These are phyloP conservation scores for Chaetops frenatus DNA, from an alignment of 2,113 vertebrate species.

Conservation along the genomic window DNA sequence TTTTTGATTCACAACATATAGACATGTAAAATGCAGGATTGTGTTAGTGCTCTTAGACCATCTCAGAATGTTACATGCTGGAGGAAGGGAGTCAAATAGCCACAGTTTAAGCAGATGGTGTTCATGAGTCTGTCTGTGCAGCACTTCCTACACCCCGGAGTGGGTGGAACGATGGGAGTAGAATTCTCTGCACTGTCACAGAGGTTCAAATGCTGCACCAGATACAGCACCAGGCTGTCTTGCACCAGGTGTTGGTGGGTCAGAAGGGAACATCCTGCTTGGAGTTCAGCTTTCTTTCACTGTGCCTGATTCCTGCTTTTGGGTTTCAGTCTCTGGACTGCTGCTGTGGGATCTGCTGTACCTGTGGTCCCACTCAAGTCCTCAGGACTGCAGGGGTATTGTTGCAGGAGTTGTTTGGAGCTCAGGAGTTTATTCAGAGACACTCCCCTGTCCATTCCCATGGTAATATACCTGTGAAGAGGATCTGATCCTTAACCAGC, in stretches of 20 bases:
- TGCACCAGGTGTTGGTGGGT: neutral
- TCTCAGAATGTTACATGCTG: neutral
- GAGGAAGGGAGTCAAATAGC: neutral
- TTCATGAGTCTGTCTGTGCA: constrained; percentile 21
- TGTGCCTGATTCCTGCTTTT: neutral
- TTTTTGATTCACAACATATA: neutral
- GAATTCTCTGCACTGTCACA: neutral
- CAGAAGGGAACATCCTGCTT: neutral
- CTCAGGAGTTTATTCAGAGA: neutral
- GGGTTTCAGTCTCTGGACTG: neutral
- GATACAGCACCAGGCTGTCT: neutral
- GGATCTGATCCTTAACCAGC: neutral
- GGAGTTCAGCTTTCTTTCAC: neutral
- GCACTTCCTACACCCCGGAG: neutral
- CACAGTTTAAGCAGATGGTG: constrained; percentile 25
- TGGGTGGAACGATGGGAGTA: neutral
- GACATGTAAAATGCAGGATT: neutral
- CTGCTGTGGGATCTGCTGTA: neutral
- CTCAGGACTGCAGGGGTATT: neutral
- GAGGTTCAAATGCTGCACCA: neutral
- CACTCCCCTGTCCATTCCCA: neutral
- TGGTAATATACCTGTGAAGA: neutral
- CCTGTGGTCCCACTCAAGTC: neutral
- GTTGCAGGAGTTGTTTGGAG: neutral
- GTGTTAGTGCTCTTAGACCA: neutral